A percentile compares a stretch with the other conserved stretches of the same genome.
These are phyloP conservation scores for Apamea monoglypha DNA, from an alignment of 2,888 invertebrate species.

Conservation along the genomic window DNA sequence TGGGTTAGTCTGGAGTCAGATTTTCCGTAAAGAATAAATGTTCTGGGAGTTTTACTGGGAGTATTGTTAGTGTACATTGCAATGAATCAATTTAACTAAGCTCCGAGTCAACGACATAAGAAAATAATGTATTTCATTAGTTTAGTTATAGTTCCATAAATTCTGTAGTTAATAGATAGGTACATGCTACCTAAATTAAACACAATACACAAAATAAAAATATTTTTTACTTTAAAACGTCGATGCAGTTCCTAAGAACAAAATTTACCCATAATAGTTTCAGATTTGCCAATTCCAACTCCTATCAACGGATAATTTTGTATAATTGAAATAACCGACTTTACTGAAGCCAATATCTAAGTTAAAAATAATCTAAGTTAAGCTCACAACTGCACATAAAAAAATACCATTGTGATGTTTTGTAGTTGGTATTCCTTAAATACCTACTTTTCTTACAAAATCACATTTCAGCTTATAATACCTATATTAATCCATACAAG, in stretches of 20 bases:
- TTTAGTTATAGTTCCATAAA: no score
- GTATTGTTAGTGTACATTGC: no score
- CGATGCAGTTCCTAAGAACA: neutral
- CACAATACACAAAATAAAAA: no score
- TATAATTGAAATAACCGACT: neutral
- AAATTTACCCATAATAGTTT: neutral
- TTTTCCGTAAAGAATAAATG: no score
- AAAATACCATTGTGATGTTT: conserved; percentile 7
- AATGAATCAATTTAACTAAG: no score
- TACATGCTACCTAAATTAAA: no score
- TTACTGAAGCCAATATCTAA: neutral
- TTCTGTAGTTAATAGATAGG: no score
- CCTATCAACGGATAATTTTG: neutral
- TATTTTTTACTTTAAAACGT: neutral
- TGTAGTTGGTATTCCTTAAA: conserved; percentile 1
- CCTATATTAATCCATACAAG: neutral
- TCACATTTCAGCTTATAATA: conserved; percentile 30
- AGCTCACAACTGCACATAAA: conserved; percentile 1
- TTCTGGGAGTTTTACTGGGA: no score
- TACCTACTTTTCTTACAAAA: conserved; percentile 12
- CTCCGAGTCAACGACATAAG: no score
- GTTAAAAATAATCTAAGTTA: neutral
- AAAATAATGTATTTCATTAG: no score
- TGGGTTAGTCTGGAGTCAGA: no score
- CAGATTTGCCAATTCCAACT: neutral